Conservation (phyloP, 1,140 invertebrate genomes). For the Bombus pyrosoma region DNA sequence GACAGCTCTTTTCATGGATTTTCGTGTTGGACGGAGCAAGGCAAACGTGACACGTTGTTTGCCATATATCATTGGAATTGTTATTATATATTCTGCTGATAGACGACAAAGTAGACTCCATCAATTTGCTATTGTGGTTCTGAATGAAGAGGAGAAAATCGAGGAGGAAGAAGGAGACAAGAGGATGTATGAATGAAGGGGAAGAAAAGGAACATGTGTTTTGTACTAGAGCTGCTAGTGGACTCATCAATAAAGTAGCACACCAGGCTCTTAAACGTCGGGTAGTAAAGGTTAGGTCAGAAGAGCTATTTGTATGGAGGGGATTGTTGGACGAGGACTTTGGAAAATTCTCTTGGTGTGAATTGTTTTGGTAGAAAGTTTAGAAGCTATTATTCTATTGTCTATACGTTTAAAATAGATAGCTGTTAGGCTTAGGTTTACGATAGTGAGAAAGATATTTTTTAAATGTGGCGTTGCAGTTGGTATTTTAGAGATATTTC, state of each 20-base stretch:
- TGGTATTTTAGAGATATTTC: background rate
- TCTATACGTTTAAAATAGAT: too few relatives aligned
- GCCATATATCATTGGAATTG: background rate
- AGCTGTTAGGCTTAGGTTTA: background rate
- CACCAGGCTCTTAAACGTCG: background rate
- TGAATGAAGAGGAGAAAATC: background rate
- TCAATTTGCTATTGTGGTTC: background rate
- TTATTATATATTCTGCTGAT: background rate
- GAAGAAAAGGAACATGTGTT: too few relatives aligned
- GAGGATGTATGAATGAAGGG: too few relatives aligned
- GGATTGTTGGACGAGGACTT: background rate
- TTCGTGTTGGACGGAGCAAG: background rate
- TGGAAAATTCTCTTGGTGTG: background rate
- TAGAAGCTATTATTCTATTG: background rate
- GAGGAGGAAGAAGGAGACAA: background rate
- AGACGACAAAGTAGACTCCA: background rate
- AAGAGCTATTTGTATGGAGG: background rate
- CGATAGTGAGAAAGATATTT: background rate
- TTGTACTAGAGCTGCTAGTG: too few relatives aligned
- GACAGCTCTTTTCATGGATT: background rate
- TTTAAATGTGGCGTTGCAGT: background rate
- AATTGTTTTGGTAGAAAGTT: background rate
- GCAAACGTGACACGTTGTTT: too few relatives aligned
- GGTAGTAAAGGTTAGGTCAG: background rate
- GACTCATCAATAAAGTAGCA: too few relatives aligned